A percentile compares a stretch with the other conserved stretches of the same genome.
Conservation (phyloP, 2,113 vertebrate species). For the Sminthopsis crassicaudata region DNA sequence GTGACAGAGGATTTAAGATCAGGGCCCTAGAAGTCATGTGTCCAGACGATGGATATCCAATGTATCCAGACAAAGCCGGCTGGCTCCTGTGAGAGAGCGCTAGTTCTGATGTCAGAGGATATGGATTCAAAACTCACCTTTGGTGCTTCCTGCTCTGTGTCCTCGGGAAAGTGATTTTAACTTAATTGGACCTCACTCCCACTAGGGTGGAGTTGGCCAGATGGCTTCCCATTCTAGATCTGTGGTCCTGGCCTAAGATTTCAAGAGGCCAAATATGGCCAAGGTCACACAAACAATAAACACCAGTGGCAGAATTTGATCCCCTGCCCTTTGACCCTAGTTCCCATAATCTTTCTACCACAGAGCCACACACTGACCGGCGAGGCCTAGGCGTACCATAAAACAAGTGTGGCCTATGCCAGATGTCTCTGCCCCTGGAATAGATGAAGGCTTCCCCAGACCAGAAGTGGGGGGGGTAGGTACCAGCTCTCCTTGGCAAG, state of each 20-base stretch:
- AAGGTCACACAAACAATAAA: background rate
- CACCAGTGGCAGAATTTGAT: background rate
- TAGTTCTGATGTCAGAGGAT: background rate
- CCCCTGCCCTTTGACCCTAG: background rate
- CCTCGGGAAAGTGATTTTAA: background rate
- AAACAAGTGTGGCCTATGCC: background rate
- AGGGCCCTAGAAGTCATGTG: background rate
- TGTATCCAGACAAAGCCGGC: background rate
- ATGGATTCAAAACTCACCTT: background rate
- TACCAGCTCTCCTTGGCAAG: background rate
- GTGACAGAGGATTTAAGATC: background rate
- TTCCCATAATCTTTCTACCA: background rate
- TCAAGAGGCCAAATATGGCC: background rate
- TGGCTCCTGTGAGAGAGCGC: background rate
- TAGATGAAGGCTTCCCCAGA: background rate
- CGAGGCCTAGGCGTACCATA: background rate
- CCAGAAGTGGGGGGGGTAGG: background rate
- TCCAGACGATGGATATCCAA: background rate
- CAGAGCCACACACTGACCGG: background rate
- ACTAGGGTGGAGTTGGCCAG: too few species aligned
- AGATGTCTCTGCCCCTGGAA: background rate
- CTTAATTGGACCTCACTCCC: background rate
- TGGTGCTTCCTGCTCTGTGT: background rate
- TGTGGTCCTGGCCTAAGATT: background rate
- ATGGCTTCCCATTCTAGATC: background rate